Evolutionary conservation across 2,113 vertebrate species (phyloP).

Genomic region (Dromas ardeola): DNA sequence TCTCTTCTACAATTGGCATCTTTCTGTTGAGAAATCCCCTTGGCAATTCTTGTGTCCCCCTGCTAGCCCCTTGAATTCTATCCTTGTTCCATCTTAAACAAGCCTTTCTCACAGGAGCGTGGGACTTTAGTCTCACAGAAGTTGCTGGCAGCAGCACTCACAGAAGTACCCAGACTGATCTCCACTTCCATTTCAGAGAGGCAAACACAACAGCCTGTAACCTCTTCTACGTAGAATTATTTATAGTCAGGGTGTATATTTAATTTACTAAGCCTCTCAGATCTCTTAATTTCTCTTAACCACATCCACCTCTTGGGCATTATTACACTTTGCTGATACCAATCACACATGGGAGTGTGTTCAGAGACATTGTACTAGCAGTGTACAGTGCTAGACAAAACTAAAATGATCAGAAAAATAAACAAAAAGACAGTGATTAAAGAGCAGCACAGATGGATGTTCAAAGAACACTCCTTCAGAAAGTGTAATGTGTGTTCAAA

Average conservation of each 20-base stretch:
- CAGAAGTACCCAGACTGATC: not conserved
- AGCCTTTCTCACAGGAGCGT: not conserved
- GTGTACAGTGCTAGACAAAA: not conserved
- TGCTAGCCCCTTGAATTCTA: not conserved
- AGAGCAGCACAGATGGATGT: not conserved
- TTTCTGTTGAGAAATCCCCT: not conserved
- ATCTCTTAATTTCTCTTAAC: not conserved
- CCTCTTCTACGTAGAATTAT: not conserved
- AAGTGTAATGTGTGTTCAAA: not conserved
- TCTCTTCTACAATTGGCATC: not conserved
- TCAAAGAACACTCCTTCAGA: not conserved
- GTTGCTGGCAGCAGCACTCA: not conserved
- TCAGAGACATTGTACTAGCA: not conserved
- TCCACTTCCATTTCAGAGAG: not conserved
- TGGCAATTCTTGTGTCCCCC: not conserved
- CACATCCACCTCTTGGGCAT: not conserved
- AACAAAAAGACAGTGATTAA: not conserved
- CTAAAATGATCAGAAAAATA: not conserved
- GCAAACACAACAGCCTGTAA: not conserved
- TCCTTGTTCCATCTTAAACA: not conserved
- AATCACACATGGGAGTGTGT: not conserved
- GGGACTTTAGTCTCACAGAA: not conserved
- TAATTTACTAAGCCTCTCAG: not conserved
- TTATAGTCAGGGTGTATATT: not conserved
- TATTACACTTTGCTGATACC: not conserved